A percentile compares a stretch with the other conserved stretches of the same genome.
These are phyloP conservation scores for Drosophila mimetica DNA, from an alignment of 2,888 invertebrate species.

Conservation along the genomic window DNA sequence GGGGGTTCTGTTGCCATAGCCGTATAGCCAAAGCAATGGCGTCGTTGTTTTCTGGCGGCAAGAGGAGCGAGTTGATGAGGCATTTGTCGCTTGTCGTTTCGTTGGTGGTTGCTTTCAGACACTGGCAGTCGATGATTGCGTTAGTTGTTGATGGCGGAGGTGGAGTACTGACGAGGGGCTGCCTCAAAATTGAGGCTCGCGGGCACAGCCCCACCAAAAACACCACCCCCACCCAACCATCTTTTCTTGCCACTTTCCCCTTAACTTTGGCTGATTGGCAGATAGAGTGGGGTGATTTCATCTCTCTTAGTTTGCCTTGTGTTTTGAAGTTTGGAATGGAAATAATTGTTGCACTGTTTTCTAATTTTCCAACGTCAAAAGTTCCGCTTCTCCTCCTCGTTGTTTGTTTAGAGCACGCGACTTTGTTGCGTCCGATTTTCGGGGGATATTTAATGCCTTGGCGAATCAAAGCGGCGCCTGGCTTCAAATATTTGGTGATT, in stretches of 20 bases:
- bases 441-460: conserved; percentile 32
- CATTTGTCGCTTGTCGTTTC: conserved; percentile 58
- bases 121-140: conserved; percentile 71
- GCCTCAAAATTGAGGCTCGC: conserved; percentile 69
- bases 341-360: conserved; percentile 76
- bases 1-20: conserved; percentile 11
- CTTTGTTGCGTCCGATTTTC: conserved; percentile 11
- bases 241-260: conserved; percentile 23
- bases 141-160: conserved; percentile 70
- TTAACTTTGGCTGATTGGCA: conserved; percentile 68
- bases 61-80: conserved; percentile 72
- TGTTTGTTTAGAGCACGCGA: conserved; percentile 68
- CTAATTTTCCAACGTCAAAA: conserved; percentile 72
- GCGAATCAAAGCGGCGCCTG: conserved; percentile 41
- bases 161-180: conserved; percentile 32
- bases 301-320: conserved; percentile 39
- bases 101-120: conserved; percentile 57
- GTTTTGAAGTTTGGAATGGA: conserved; percentile 58
- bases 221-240: conserved; percentile 7
- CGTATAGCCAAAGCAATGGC: conserved; percentile 41
- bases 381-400: conserved; percentile 50
- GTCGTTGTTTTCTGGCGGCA: conserved; percentile 40
- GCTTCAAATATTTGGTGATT: conserved; percentile 73
- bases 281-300: conserved; percentile 17
- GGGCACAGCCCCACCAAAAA: conserved; percentile 46